Evolutionary conservation across 2,797 vertebrate genomes (phyloP), one percentile per base, ranked within the genome.

Genomic region (Muraenolepis orangiensis): DNA sequence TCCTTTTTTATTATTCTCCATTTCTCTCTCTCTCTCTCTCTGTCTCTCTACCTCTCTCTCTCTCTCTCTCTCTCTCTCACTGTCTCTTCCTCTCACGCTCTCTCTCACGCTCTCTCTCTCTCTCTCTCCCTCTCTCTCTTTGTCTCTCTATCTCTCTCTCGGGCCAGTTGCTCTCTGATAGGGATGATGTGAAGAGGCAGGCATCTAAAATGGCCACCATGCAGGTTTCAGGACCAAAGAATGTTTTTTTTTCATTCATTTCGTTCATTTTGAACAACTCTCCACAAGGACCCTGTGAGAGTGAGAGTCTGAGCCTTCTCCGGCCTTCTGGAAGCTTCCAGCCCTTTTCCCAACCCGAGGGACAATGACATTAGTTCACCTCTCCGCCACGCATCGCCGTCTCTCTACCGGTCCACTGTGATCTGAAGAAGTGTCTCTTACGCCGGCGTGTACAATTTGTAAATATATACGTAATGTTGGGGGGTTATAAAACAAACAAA

Each of bases 361-460:
- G 36, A 46, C 36, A 14, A 73, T 30, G 73, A 46, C 18, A 46
- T 38, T 38, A n/a, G 18, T 23, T 70, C 74, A 42, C 14, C n/a
- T 26, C 61, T 18, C 42, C 42, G 14, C 42, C 42, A 20, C 42
- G 4, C 42, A 20, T 4, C 14, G 16, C 14, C 20, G 42, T 20
- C 16, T 2, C 16, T 51, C n/a, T 51, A 51, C 18, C 18, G 42
- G 13, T 51, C 42, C 6, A 51, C 42, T 51, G 18, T 46, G 18
- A 18, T n/a, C n/a, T n/a, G n/a, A 20, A 38, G 26, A 66, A 31
- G 57, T 30, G 5, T 57, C 75, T 71, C 71, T 74, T 71, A 72
- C n/a, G 79, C 78, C 7, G 3, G 3, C 81, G 72, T 94, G 91
- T 93, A 93, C 77, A 92, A 89, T 90, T 81, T 93, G 93, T 94